Percentiles rank a stretch among this genome's conserved stretches.
These are phyloP conservation scores for Aphrocallistes beatrix DNA, from an alignment of 37 sponge, comb jelly and placozoan genomes.

Conservation along the genomic window DNA sequence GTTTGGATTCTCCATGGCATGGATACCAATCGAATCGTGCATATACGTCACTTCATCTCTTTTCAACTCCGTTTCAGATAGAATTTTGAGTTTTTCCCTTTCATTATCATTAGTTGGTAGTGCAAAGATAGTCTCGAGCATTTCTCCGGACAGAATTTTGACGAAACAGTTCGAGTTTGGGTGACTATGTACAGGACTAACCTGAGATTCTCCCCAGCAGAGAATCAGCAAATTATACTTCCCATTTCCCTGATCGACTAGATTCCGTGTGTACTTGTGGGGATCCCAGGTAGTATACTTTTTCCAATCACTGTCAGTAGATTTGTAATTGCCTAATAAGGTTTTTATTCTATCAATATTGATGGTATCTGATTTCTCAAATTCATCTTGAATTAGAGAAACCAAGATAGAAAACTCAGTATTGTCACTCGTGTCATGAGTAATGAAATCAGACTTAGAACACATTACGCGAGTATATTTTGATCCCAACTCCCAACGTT, in stretches of 20 bases:
- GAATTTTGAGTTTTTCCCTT: slow-evolving; percentile 11
- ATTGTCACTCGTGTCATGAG: not conserved
- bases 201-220: slow-evolving; percentile 90
- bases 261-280: slow-evolving; percentile 83
- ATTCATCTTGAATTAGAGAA: not conserved
- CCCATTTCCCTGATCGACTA: slow-evolving; percentile 78
- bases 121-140: slow-evolving; percentile 55
- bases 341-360: slow-evolving; percentile 46
- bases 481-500: too few species aligned
- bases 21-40: slow-evolving; percentile 66
- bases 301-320: slow-evolving; percentile 47
- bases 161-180: slow-evolving; percentile 84
- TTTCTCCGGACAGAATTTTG: slow-evolving; percentile 48
- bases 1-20: slow-evolving; percentile 75
- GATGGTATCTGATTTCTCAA: slow-evolving; percentile 16
- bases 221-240: slow-evolving; percentile 68
- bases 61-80: not conserved
- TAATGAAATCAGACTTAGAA: not conserved
- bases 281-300: slow-evolving; percentile 47
- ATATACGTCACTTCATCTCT: slow-evolving; percentile 69
- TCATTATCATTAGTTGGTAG: slow-evolving; percentile 34
- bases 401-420: slow-evolving; percentile 10
- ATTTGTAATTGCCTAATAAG: slow-evolving; percentile 47
- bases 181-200: slow-evolving; percentile 75
- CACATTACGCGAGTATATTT: not conserved